Evolutionary conservation across 2,113 vertebrate genomes (phyloP).

Genomic region (Condylura cristata): DNA sequence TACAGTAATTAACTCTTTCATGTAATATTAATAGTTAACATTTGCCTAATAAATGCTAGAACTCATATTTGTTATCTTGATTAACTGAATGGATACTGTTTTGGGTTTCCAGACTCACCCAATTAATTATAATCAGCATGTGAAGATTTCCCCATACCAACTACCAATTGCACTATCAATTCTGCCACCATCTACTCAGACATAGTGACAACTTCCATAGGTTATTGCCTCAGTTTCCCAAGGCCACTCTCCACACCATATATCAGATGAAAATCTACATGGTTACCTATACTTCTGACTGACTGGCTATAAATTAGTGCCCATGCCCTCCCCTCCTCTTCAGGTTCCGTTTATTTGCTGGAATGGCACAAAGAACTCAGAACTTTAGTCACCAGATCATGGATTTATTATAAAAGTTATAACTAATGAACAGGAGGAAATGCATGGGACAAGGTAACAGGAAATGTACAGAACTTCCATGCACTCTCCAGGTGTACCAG

Average conservation of each 20-base stretch:
- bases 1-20: not conserved
- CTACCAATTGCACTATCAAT: not conserved
- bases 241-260: not conserved
- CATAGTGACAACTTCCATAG: not conserved
- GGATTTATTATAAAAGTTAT: not conserved
- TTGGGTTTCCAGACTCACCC: not conserved
- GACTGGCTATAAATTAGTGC: not conserved
- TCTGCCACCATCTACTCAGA: not conserved
- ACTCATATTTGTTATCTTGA: not conserved
- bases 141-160: not conserved
- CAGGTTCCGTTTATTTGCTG: not conserved
- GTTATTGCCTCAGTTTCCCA: not conserved
- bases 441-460: not conserved
- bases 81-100: not conserved
- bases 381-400: not conserved
- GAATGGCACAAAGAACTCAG: not conserved
- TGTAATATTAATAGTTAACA: not conserved
- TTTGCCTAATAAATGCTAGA: not conserved
- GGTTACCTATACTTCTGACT: not conserved
- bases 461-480: too few species aligned
- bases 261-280: not conserved
- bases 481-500: not conserved
- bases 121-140: not conserved
- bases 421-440: not conserved
- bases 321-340: not conserved